Percentiles rank a stretch among this genome's conserved stretches.
Evolutionary conservation across 2,113 vertebrate genomes (phyloP).

Genomic region (Turdus rufiventris): DNA sequence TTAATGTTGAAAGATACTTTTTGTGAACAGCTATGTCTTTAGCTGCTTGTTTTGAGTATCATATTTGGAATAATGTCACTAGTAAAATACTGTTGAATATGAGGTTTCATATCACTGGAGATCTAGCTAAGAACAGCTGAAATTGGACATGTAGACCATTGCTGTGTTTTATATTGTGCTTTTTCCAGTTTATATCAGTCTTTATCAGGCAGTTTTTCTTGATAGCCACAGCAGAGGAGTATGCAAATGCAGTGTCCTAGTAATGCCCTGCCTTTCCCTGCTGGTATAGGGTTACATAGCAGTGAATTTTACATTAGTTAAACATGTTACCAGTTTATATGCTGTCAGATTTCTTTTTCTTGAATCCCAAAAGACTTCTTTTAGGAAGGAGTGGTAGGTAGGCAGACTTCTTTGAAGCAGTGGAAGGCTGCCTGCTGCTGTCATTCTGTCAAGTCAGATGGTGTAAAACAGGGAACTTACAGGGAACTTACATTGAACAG

Average conservation of each 20-base stretch:
- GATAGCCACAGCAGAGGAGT: neutral
- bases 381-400: neutral
- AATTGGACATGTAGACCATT: neutral
- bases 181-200: neutral
- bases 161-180: neutral
- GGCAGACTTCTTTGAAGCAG: neutral
- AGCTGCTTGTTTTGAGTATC: neutral
- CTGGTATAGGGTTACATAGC: neutral
- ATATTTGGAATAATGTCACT: neutral
- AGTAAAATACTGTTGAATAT: neutral
- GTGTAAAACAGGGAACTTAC: neutral
- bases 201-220: neutral
- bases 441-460: slow-evolving; percentile 33
- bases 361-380: neutral
- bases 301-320: neutral
- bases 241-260: neutral
- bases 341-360: slow-evolving; percentile 26
- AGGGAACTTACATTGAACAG: neutral
- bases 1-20: neutral
- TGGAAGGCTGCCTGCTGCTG: neutral
- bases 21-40: neutral
- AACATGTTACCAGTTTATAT: neutral
- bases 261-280: neutral
- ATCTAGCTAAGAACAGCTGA: neutral
- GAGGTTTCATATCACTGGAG: neutral